Conservation (phyloP, 37 sponge, comb jelly and placozoan species). For the Aplysina aerophoba region DNA sequence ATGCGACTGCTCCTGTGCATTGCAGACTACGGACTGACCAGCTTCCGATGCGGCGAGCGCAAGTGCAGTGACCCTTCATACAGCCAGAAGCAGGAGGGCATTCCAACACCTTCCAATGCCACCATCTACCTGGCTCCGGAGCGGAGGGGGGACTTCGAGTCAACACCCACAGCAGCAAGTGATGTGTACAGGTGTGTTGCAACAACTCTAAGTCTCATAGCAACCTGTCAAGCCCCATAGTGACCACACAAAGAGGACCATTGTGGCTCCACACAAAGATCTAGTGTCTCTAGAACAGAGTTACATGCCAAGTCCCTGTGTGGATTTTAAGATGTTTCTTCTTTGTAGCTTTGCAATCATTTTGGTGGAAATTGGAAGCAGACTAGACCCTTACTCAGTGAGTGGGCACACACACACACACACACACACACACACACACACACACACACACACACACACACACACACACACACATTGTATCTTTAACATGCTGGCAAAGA, state of each 20-base stretch:
- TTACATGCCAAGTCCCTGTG: neutral
- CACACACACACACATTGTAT: neutral
- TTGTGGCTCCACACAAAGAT: too few species aligned
- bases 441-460: constrained; percentile 21
- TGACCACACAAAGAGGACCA: too few species aligned
- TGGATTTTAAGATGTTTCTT: neutral
- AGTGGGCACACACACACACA: neutral
- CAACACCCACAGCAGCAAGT: constrained; percentile 34
- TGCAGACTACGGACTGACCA: constrained; percentile 71
- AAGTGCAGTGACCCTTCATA: neutral
- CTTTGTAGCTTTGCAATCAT: constrained; percentile 72
- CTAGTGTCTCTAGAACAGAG: too few species aligned
- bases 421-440: neutral
- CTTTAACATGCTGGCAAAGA: constrained; percentile 20
- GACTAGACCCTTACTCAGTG: constrained; percentile 80
- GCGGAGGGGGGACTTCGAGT: constrained; percentile 4
- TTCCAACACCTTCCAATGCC: neutral
- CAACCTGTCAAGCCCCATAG: too few species aligned
- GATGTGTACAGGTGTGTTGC: constrained; percentile 74
- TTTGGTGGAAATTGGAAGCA: constrained; percentile 73
- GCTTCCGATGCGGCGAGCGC: constrained; percentile 22
- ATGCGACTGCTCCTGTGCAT: neutral
- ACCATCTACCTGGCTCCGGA: constrained; percentile 63
- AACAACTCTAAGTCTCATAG: too few species aligned
- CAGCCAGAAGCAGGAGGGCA: too few species aligned